phyloP scores from a whole-genome alignment of 2,113 vertebrate species.

The Motacilla tschutschensis region DNA sequence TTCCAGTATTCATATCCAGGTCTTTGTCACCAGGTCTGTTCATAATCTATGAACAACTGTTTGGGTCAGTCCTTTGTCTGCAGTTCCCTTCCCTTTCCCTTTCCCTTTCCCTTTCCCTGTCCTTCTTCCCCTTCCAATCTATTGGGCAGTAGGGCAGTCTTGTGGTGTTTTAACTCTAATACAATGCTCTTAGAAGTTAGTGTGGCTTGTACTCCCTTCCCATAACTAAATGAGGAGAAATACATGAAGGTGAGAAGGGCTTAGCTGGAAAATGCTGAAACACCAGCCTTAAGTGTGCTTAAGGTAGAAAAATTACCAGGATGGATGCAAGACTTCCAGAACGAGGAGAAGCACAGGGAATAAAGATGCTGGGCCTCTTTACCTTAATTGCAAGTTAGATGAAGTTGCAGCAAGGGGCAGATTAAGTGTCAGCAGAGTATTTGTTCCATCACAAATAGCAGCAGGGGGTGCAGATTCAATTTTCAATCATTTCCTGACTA shows the following conservation, averaged over 20 bases:
- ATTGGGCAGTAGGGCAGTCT: neutral
- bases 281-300: neutral
- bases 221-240: neutral
- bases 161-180: neutral
- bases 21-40: neutral
- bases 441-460: neutral
- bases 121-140: neutral
- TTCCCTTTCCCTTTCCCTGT: neutral
- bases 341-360: neutral
- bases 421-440: conserved; percentile 18
- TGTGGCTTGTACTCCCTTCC: neutral
- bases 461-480: neutral
- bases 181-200: neutral
- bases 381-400: conserved; percentile 12
- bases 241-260: neutral
- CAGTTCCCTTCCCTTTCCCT: too few relatives aligned
- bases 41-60: neutral
- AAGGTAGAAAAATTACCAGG: neutral
- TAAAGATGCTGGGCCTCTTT: neutral
- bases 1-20: neutral
- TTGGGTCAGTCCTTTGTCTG: neutral
- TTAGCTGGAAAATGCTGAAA: neutral
- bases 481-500: conserved; percentile 24
- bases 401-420: conserved; percentile 17
- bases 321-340: neutral